Conservation (phyloP, 2,797 vertebrate species). For the Ateles fusciceps region DNA sequence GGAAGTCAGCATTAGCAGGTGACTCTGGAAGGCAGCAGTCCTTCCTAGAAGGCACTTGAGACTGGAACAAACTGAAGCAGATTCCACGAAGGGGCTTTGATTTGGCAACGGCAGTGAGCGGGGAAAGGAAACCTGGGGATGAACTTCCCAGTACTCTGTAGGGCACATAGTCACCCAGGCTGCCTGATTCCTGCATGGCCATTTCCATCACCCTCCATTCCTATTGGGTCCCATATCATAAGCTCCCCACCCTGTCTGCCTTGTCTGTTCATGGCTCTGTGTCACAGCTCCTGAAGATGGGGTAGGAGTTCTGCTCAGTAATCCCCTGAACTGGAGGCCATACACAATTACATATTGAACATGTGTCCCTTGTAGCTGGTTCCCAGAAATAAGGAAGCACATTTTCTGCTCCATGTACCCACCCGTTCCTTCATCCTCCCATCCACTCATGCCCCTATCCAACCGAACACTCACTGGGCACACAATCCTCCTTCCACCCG, state of each 20-base stretch:
- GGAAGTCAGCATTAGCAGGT: background rate
- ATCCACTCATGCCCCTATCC: rapidly evolving
- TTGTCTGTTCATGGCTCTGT: background rate
- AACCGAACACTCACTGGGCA: no score
- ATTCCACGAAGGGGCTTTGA: background rate
- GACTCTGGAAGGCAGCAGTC: background rate
- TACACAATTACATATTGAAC: background rate
- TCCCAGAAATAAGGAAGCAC: background rate
- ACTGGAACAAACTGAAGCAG: background rate
- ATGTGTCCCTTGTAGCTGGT: background rate
- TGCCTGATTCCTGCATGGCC: background rate
- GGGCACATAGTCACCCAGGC: background rate
- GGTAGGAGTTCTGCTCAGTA: background rate
- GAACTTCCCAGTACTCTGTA: background rate
- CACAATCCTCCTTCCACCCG: background rate
- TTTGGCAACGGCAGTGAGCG: background rate
- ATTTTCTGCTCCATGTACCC: background rate
- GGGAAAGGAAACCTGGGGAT: background rate
- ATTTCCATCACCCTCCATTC: background rate
- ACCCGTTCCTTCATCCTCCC: background rate
- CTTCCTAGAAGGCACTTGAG: background rate
- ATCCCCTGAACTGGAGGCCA: background rate
- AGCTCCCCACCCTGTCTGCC: background rate
- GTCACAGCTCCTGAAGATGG: background rate
- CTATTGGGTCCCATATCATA: background rate